Base-by-base conservation (phyloP, 2,888 invertebrate genomes). In the Omphaloscelis lunosa region DNA sequence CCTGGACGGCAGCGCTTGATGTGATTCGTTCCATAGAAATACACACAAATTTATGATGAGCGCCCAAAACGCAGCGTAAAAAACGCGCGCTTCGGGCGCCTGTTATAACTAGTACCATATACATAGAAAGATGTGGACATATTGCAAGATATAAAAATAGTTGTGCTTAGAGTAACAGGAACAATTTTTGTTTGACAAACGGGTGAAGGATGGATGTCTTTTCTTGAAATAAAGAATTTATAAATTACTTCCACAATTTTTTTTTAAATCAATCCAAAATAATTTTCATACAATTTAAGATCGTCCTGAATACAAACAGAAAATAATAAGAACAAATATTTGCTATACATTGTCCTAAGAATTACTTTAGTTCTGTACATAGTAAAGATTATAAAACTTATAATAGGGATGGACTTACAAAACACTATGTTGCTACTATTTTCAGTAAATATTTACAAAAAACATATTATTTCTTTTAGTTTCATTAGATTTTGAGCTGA, bases 401-500 rank as follows among this genome's bases (percentile, higher is more conserved):
- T 90, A 92, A 80, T 94, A 95, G 94, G 94, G 95, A 95, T 95
- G 95, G 91, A 93, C 92, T 92, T 91, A 90, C 80, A 92, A 89
- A 89, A 89, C 89, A 84, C 83, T 90, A 90, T 86, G 80, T 75
- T 73, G 89, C 90, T 91, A 91, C 88, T 87, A 77, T 88, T 89
- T 89, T 90, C 89, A 89, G 85, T 88, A 89, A 86, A 90, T 95
- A 95, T 95, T 92, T 95, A 95, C 95, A 95, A 92, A 92, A 88
- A 77, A 84, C 79, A 81, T 77, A 80, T 84, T 85, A 73, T 88
- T 87, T 89, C 83, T 86, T 83, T 87, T 86, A 82, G 84, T 88
- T 84, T 84, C 80, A 82, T 86, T 82, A 85, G 80, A 86, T 92
- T 95, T 96, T 96, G 96, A 96, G 96, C 96, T 96, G 91, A 93